Evolutionary conservation across 2,888 invertebrate genomes (phyloP), one percentile per base, ranked within the genome.

Genomic region (Emmelina monodactyla): DNA sequence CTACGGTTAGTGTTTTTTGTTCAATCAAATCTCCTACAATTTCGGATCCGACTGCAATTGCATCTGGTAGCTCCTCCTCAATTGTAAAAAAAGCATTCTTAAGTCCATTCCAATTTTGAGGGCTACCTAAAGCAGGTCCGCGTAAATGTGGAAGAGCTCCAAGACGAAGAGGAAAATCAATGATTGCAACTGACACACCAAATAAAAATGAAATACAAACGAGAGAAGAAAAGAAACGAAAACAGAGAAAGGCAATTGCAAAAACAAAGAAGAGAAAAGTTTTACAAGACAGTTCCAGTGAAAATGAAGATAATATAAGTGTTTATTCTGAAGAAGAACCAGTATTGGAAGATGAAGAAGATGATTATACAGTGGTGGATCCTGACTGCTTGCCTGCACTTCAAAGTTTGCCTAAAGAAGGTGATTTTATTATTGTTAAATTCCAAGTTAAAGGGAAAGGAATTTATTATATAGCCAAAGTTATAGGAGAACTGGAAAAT

Each of bases 151-250:
- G 44, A 36, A 40, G 42, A 38, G 38, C 41, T 22, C 37, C 38
- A 38, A 43, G 51, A 37, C 41, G 45, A 2, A 45, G 49, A 35
- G 47, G 51, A 28, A 45, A 47, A 37, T 42, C 43, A 36, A 50
- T 50, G 43, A 52, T 54, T 33, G 46, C 44, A 28, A 55, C 53
- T 30, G 51, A 49, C 40, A 53, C 49, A 22, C 49, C 52, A 19
- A 49, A 51, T 40, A 54, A 52, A 46, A 15, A 42, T 5, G 43
- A 25, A 10, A 25, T 25, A 4, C n/a, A 25, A 25, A 3, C 3
- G 11, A 25, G 25, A 11, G 13, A 33, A 33, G 25, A 14, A 10
- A 33, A 5, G 5, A 14, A 33, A 33, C 25, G 25, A 9, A 4
- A 25, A 25, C 9, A 25, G n/a, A 25, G 4, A 10, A 25, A 25